Evolutionary conservation across 2,113 vertebrate species (phyloP).

Genomic region (Syrrhaptes paradoxus): DNA sequence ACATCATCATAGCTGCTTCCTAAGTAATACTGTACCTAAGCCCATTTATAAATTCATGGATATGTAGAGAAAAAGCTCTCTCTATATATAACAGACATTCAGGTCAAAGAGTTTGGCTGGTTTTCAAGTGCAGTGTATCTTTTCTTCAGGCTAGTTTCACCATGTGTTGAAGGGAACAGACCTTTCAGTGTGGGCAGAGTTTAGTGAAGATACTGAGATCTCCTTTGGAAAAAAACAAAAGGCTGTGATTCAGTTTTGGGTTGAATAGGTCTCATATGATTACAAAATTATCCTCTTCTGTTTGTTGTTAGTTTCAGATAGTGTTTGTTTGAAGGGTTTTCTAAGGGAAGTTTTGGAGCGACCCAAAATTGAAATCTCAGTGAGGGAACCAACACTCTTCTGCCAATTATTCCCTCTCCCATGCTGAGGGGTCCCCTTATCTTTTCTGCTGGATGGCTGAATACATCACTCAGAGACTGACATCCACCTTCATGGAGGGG

Average conservation of each 20-base stretch:
- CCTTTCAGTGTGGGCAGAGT: not conserved
- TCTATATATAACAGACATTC: not conserved
- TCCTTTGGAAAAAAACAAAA: not conserved
- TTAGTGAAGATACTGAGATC: not conserved
- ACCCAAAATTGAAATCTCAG: not conserved
- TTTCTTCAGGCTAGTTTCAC: not conserved
- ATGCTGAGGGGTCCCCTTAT: not conserved
- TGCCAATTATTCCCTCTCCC: not conserved
- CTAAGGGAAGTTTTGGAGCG: not conserved
- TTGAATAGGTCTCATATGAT: not conserved
- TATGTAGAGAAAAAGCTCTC: not conserved
- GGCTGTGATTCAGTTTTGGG: not conserved
- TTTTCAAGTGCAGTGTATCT: not conserved
- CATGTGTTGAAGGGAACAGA: not conserved
- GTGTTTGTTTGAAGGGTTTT: not conserved
- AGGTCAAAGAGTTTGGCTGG: not conserved
- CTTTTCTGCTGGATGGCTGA: not conserved
- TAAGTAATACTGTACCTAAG: not conserved
- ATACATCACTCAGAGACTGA: not conserved
- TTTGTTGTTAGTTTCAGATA: not conserved
- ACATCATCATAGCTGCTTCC: not conserved
- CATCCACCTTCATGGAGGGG: not conserved
- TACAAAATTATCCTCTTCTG: not conserved
- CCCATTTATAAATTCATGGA: not conserved
- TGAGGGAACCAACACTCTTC: not conserved